Conservation (phyloP, 2,113 vertebrate species). For the Microcebus lehilahytsara region DNA sequence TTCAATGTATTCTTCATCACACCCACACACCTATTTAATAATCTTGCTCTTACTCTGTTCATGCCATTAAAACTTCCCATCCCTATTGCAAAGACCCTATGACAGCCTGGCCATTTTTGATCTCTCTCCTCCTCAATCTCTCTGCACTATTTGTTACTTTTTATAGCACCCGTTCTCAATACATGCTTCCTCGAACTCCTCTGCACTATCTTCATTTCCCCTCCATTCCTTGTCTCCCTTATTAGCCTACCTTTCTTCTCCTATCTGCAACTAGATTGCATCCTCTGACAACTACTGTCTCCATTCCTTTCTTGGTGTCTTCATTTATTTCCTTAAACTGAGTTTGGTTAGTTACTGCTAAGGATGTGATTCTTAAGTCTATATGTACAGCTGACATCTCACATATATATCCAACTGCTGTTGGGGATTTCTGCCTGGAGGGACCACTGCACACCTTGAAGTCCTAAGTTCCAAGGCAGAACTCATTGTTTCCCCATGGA, state of each 20-base stretch:
- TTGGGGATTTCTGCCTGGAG: neutral
- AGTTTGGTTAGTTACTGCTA: neutral
- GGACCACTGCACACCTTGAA: neutral
- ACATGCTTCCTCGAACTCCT: neutral
- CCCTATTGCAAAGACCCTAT: neutral
- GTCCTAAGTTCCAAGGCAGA: neutral
- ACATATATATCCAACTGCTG: neutral
- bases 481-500: neutral
- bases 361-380: neutral
- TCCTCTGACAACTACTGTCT: neutral
- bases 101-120: neutral
- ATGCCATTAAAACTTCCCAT: neutral
- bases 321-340: neutral
- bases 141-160: neutral
- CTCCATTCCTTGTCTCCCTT: rapidly evolving
- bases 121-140: neutral
- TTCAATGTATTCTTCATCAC: neutral
- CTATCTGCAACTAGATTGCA: neutral
- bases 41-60: neutral
- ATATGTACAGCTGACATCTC: neutral
- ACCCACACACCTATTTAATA: rapidly evolving
- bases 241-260: neutral
- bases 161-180: neutral
- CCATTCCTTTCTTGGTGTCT: neutral
- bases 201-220: neutral